Conservation (phyloP, 2,797 vertebrate genomes). For the Catharus ustulatus region DNA sequence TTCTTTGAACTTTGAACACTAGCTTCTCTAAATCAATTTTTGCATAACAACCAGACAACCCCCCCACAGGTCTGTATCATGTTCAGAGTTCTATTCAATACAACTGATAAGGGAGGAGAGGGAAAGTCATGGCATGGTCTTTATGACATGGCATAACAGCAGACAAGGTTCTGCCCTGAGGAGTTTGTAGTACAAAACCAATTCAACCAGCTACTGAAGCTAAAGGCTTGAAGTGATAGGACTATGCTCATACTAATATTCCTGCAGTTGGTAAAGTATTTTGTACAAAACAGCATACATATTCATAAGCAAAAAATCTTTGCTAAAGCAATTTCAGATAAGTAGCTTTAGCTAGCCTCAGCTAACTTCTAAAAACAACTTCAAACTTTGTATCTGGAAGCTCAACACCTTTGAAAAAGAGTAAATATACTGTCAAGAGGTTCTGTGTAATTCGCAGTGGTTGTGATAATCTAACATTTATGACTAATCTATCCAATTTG, state of each 20-base stretch:
- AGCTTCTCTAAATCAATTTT: background rate
- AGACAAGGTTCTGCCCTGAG: background rate
- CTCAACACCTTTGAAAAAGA: background rate
- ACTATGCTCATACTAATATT: background rate
- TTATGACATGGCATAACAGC: background rate
- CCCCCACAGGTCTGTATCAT: background rate
- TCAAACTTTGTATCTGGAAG: background rate
- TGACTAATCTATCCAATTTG: background rate
- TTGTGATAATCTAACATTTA: background rate
- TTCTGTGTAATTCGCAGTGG: background rate
- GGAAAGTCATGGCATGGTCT: background rate
- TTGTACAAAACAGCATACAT: background rate
- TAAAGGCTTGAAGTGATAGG: background rate
- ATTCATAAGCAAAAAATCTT: slow-evolving; percentile 22
- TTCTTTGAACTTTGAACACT: background rate
- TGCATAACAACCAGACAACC: background rate
- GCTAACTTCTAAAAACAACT: background rate
- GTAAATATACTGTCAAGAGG: background rate
- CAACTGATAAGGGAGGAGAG: background rate
- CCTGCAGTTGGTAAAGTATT: background rate
- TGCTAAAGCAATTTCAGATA: background rate
- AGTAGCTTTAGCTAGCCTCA: background rate
- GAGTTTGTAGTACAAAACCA: background rate
- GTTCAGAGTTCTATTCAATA: background rate
- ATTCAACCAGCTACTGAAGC: background rate